Evolutionary conservation across 2,797 vertebrate genomes (phyloP).

Genomic region (Myotis myotis): DNA sequence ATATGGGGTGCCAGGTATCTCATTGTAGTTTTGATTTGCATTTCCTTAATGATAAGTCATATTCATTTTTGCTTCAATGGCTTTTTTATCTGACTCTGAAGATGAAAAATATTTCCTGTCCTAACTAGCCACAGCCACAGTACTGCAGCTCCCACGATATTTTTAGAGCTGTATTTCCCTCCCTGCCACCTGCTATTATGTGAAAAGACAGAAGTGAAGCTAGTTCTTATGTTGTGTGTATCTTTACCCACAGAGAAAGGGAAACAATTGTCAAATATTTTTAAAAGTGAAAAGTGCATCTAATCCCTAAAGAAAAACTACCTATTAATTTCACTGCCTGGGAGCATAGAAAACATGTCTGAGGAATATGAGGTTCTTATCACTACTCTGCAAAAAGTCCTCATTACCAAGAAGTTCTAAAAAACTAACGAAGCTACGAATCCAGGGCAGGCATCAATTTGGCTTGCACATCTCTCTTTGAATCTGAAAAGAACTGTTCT

Average conservation of each 20-base stretch:
- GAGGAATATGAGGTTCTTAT: background rate
- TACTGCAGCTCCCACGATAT: background rate
- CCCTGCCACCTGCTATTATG: background rate
- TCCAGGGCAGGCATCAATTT: background rate
- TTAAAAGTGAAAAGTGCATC: background rate
- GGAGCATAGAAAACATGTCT: background rate
- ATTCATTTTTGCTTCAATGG: background rate
- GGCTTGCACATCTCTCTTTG: constrained; percentile 43
- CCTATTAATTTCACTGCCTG: constrained; percentile 40
- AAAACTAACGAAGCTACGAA: background rate
- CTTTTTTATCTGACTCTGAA: background rate
- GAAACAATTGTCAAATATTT: constrained; percentile 1
- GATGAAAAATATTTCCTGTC: background rate
- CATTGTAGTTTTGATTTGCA: background rate
- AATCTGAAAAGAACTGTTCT: constrained; percentile 17
- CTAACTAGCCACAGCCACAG: background rate
- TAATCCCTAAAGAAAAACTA: constrained; percentile 28
- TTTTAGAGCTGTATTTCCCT: background rate
- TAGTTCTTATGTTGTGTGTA: constrained; percentile 20
- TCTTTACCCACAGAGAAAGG: background rate
- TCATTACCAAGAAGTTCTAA: background rate
- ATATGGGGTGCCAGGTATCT: background rate
- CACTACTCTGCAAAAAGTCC: background rate
- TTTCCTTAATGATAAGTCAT: background rate
- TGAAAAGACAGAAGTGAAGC: constrained; percentile 21